phyloP scores from a whole-genome alignment of 2,888 invertebrate genomes.

The Lamproptera curius region DNA sequence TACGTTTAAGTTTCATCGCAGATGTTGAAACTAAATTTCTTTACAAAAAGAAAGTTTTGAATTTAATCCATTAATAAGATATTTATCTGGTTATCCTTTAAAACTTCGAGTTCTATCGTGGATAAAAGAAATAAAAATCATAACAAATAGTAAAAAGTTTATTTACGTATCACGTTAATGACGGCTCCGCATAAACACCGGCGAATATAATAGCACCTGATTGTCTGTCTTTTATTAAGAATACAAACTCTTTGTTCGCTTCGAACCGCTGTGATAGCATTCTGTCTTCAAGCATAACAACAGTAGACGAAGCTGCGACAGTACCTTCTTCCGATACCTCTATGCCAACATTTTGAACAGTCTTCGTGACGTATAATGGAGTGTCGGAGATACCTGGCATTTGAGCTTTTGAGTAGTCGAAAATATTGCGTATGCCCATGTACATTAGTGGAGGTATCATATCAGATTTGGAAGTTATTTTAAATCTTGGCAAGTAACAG shows the following conservation, averaged over 20 bases:
- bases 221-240: slow-evolving; percentile 80
- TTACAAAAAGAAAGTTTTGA: too few relatives aligned
- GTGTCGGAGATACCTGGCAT: slow-evolving; percentile 78
- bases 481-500: slow-evolving; percentile 80
- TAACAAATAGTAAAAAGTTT: slow-evolving; percentile 19
- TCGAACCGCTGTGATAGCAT: slow-evolving; percentile 75
- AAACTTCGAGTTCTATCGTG: too few relatives aligned
- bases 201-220: slow-evolving; percentile 80
- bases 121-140: too few relatives aligned
- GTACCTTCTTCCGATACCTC: slow-evolving; percentile 87
- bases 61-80: too few relatives aligned
- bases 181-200: slow-evolving; percentile 70
- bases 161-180: slow-evolving; percentile 33
- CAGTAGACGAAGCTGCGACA: slow-evolving; percentile 81
- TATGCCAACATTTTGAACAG: slow-evolving; percentile 84
- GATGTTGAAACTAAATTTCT: too few relatives aligned
- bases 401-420: slow-evolving; percentile 75
- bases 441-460: slow-evolving; percentile 63
- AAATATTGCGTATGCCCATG: slow-evolving; percentile 82
- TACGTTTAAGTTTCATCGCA: too few relatives aligned
- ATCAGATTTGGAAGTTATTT: slow-evolving; percentile 64
- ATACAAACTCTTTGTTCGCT: slow-evolving; percentile 83
- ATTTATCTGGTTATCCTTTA: too few relatives aligned
- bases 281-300: slow-evolving; percentile 63
- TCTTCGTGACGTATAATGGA: slow-evolving; percentile 76